These are phyloP conservation scores for Paraescarpia echinospica DNA, from an alignment of 1,140 invertebrate species.

Conservation along the genomic window DNA sequence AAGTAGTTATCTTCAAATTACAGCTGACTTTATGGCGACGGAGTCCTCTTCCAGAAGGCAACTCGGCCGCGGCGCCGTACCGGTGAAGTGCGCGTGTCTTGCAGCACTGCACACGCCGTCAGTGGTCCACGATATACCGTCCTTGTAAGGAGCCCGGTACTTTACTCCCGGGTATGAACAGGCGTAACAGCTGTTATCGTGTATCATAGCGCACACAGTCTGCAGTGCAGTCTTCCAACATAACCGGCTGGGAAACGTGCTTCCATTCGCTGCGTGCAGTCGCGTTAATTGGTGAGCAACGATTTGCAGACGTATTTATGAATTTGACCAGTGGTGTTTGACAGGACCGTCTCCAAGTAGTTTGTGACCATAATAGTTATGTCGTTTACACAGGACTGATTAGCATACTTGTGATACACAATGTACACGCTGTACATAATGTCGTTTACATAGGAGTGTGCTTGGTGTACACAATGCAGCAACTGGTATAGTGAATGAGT, in stretches of 20 bases:
- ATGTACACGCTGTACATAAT: too few relatives aligned
- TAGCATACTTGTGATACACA: too few relatives aligned
- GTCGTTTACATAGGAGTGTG: background rate
- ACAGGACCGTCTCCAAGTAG: background rate
- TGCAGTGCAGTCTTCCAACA: background rate
- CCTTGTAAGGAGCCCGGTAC: background rate
- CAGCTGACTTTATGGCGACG: background rate
- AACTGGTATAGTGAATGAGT: background rate
- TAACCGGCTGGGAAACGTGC: background rate
- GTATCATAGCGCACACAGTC: background rate
- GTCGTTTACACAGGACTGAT: background rate
- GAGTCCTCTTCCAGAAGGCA: background rate
- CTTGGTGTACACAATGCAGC: background rate
- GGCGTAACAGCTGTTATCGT: background rate
- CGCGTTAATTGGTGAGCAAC: background rate
- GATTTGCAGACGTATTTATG: background rate
- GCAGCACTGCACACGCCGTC: background rate
- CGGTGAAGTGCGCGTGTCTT: background rate
- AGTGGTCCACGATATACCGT: background rate
- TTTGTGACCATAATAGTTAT: background rate
- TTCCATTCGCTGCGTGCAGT: background rate
- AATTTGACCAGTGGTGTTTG: background rate
- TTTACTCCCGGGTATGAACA: background rate
- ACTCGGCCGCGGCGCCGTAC: background rate
- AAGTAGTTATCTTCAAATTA: background rate